Percentiles rank a stretch among this genome's conserved stretches.
These are phyloP conservation scores for Falco naumanni DNA, from an alignment of 2,797 vertebrate genomes.

Conservation along the genomic window DNA sequence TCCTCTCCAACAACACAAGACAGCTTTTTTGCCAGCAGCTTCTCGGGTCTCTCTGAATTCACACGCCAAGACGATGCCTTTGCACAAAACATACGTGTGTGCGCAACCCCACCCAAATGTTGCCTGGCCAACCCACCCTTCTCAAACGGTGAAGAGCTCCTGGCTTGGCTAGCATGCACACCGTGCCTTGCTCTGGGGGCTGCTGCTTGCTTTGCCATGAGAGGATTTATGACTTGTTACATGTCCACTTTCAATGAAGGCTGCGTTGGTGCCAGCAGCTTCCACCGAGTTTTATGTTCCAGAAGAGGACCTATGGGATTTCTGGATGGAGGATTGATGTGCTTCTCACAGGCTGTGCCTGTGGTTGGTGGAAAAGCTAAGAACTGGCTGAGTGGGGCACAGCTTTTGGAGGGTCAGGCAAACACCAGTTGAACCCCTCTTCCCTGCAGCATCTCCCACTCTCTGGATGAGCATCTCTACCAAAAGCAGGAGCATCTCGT, in stretches of 20 bases:
- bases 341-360: neutral
- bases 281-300: neutral
- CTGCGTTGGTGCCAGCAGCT: neutral
- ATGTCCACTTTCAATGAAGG: neutral
- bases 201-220: fast-evolving
- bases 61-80: fast-evolving
- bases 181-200: neutral
- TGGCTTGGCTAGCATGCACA: fast-evolving
- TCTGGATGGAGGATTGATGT: neutral
- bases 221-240: neutral
- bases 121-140: neutral
- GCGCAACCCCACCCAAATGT: fast-evolving
- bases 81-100: fast-evolving
- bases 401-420: neutral
- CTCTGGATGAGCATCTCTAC: neutral
- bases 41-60: neutral
- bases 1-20: neutral
- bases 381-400: neutral
- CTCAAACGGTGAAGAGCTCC: fast-evolving
- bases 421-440: neutral
- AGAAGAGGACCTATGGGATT: neutral
- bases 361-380: neutral
- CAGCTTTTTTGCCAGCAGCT: neutral
- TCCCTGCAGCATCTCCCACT: neutral
- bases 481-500: neutral